Conservation (phyloP, 2,113 vertebrate species). For the Prionailurus viverrinus region DNA sequence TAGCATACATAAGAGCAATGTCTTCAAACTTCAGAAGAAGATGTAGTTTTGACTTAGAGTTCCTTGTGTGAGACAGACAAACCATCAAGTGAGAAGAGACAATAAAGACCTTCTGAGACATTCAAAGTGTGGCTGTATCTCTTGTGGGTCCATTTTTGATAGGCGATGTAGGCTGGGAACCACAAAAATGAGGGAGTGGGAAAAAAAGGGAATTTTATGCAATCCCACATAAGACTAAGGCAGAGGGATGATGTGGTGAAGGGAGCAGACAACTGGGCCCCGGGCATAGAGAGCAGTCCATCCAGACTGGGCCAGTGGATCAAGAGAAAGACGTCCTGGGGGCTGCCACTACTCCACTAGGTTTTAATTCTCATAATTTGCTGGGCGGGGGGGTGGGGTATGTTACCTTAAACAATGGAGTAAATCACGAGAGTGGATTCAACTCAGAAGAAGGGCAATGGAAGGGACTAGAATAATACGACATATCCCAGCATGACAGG, state of each 20-base stretch:
- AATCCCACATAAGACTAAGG: background rate
- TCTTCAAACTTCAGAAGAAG: background rate
- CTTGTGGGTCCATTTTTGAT: background rate
- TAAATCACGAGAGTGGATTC: background rate
- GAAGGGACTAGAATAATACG: constrained; percentile 25
- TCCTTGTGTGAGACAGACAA: background rate
- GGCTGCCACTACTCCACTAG: fast-evolving
- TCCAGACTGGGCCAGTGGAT: fast-evolving
- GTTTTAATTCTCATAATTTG: background rate
- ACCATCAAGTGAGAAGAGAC: background rate
- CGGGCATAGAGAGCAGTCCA: background rate
- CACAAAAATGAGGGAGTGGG: background rate
- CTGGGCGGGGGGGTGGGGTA: too few species aligned
- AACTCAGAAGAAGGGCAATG: background rate
- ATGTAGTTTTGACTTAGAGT: background rate
- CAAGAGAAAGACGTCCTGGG: too few species aligned
- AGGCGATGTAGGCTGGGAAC: background rate
- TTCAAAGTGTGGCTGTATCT: background rate
- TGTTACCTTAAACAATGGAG: too few species aligned
- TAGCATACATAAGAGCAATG: background rate
- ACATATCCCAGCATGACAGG: background rate
- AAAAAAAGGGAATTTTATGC: background rate
- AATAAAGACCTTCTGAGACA: background rate
- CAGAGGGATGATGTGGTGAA: background rate
- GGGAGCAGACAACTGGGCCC: background rate